phyloP scores from a whole-genome alignment of 2,888 invertebrate species.

The Alsophila aescularia region DNA sequence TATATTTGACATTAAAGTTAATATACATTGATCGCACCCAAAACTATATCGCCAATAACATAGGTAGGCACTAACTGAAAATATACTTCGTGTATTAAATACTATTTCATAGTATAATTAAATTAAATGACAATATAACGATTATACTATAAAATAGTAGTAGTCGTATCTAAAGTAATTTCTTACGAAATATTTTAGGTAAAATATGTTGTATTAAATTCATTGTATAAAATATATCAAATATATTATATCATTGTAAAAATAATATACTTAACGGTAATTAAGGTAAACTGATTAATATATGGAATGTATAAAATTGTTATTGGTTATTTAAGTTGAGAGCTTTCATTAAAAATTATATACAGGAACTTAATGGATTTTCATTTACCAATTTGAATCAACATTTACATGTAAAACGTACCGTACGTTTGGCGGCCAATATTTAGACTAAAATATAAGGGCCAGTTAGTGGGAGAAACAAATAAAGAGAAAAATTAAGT shows the following conservation, averaged over 20 bases:
- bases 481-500: too few species aligned
- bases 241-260: constrained; percentile 23
- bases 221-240: background rate
- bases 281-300: constrained; percentile 33
- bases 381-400: too few species aligned
- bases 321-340: constrained; percentile 26
- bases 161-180: background rate
- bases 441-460: too few species aligned
- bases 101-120: too few species aligned
- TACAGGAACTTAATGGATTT: constrained; percentile 22
- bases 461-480: too few species aligned
- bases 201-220: background rate
- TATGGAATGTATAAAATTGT: constrained; percentile 40
- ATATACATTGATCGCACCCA: constrained; percentile 74
- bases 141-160: too few species aligned
- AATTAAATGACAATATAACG: too few species aligned
- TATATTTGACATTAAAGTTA: constrained; percentile 19
- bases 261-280: constrained; percentile 14
- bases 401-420: too few species aligned
- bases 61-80: too few species aligned
- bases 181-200: background rate
- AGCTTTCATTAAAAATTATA: constrained; percentile 34
- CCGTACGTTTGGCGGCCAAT: too few species aligned
- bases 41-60: constrained; percentile 42
- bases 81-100: background rate